phyloP scores from a whole-genome alignment of 2,113 vertebrate species.

The Azemiops feae region DNA sequence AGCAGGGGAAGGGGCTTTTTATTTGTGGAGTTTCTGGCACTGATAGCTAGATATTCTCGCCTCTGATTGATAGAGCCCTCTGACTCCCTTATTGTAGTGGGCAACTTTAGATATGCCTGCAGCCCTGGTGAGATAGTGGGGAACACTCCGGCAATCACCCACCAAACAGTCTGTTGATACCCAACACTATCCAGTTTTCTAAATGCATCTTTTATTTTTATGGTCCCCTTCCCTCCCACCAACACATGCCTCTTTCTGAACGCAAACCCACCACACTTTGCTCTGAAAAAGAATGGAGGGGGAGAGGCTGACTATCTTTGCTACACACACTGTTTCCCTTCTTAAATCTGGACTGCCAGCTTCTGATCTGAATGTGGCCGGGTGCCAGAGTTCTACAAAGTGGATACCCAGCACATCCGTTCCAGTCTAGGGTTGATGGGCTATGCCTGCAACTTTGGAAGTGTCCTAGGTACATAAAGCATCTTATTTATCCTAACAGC shows the following conservation, averaged over 20 bases:
- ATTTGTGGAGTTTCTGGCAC: not conserved
- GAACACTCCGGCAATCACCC: not conserved
- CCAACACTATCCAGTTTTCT: not conserved
- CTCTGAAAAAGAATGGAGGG: not conserved
- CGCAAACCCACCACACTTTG: not conserved
- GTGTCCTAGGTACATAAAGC: not conserved
- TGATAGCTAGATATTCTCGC: slow-evolving; percentile 8
- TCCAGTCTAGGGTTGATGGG: not conserved
- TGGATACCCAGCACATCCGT: not conserved
- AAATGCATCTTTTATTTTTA: not conserved
- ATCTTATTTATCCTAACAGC: not conserved
- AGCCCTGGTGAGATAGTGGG: not conserved
- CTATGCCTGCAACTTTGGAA: not conserved
- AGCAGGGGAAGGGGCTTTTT: not conserved
- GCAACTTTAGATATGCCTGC: not conserved
- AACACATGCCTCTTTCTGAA: not conserved
- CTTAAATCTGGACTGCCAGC: not conserved
- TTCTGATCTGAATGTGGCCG: not conserved
- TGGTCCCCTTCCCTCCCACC: not conserved
- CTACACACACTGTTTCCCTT: not conserved
- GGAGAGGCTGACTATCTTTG: not conserved
- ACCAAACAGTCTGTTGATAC: not conserved
- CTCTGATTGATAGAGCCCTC: slow-evolving; percentile 11
- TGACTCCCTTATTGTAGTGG: not conserved
- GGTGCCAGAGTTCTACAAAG: not conserved